These are phyloP conservation scores for Cepaea nemoralis DNA, from an alignment of 1,140 invertebrate species.

Conservation along the genomic window DNA sequence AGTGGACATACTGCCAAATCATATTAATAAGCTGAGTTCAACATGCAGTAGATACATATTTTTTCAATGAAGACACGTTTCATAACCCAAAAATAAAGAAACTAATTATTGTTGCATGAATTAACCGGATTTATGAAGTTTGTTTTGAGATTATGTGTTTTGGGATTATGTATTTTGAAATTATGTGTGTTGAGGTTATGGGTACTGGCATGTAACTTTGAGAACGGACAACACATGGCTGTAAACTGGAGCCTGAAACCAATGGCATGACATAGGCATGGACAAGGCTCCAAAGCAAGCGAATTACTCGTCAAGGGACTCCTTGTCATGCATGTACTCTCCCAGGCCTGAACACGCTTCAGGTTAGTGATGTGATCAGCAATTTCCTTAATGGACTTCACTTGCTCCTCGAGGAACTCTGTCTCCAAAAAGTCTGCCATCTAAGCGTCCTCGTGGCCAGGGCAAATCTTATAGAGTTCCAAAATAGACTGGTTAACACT, in stretches of 20 bases:
- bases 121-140: too few relatives aligned
- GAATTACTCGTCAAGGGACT: conserved; percentile 52
- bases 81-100: too few relatives aligned
- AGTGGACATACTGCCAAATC: too few relatives aligned
- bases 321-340: conserved; percentile 78
- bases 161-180: too few relatives aligned
- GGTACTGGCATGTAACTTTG: too few relatives aligned
- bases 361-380: conserved; percentile 76
- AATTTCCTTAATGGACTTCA: conserved; percentile 77
- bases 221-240: conserved; percentile 2
- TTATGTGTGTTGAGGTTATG: too few relatives aligned
- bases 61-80: too few relatives aligned
- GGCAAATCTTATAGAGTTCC: conserved; percentile 79
- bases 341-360: conserved; percentile 77
- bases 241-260: not conserved
- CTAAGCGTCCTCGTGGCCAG: conserved; percentile 77
- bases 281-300: not conserved
- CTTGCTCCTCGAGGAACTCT: conserved; percentile 77
- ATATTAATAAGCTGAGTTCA: too few relatives aligned
- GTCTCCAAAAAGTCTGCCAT: conserved; percentile 35
- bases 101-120: too few relatives aligned
- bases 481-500: conserved; percentile 84
- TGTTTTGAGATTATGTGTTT: too few relatives aligned
- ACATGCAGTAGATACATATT: too few relatives aligned
- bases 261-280: not conserved